phyloP scores from a whole-genome alignment of 2,888 invertebrate species.

The Ceraclea dissimilis region DNA sequence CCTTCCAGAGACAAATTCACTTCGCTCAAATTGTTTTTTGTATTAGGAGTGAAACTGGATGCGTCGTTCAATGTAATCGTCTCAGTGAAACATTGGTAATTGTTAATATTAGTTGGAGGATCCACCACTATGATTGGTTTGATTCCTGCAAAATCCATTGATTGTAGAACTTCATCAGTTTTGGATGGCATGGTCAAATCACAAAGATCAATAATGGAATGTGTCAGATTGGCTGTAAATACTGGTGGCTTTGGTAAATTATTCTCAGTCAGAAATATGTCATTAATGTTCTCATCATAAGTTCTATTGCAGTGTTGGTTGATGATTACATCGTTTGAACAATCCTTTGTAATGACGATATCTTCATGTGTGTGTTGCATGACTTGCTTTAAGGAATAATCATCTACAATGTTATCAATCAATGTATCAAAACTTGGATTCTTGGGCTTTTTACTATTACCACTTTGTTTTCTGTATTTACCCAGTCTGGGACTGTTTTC shows the following conservation, averaged over 20 bases:
- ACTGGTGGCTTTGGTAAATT: background rate
- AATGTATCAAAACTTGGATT: background rate
- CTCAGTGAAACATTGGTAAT: background rate
- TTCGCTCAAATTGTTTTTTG: constrained; percentile 15
- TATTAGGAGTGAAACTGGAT: constrained; percentile 16
- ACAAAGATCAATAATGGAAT: constrained; percentile 23
- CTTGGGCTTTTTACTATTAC: background rate
- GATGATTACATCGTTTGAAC: background rate
- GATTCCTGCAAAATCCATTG: background rate
- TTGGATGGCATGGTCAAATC: constrained; percentile 12
- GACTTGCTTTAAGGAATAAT: too few species aligned
- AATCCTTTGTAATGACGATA: background rate
- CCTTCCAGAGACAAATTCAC: constrained; percentile 9
- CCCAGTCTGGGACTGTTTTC: background rate
- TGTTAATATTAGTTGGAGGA: background rate
- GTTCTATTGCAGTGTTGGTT: background rate
- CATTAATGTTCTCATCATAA: background rate
- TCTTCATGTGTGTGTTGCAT: background rate
- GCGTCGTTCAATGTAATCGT: background rate
- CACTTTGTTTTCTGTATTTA: background rate
- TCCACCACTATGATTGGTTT: background rate
- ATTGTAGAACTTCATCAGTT: background rate
- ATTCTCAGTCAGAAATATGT: background rate
- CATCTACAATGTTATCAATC: background rate
- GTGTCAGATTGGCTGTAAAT: constrained; percentile 17